Evolutionary conservation across 2,888 invertebrate genomes (phyloP).

Genomic region (Sarcophaga caerulescens): DNA sequence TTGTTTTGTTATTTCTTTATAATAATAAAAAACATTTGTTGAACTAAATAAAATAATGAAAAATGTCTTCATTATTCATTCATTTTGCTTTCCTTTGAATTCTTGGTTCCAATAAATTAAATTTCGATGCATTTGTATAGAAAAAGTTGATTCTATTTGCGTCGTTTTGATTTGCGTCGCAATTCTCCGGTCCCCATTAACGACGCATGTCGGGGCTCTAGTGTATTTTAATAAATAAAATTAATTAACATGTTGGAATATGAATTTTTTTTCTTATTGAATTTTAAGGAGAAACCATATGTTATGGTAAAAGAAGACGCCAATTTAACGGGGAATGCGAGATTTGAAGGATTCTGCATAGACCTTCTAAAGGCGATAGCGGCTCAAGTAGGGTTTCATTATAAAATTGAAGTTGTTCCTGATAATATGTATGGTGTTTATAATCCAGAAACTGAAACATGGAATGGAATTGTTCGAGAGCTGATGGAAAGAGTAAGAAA

Average conservation of each 20-base stretch:
- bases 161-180: no score
- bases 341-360: constrained; percentile 95
- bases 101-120: no score
- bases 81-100: no score
- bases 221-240: not conserved
- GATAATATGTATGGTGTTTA: constrained; percentile 95
- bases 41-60: no score
- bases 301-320: constrained; percentile 93
- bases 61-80: no score
- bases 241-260: not conserved
- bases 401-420: constrained; percentile 90
- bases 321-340: constrained; percentile 92
- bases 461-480: constrained; percentile 95
- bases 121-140: no score
- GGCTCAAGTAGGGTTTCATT: constrained; percentile 92
- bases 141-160: no score
- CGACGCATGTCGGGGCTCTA: no score
- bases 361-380: constrained; percentile 93
- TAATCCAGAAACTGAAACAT: constrained; percentile 92
- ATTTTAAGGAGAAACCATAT: constrained; percentile 91
- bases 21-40: no score
- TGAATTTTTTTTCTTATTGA: constrained; percentile 1
- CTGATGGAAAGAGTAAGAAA: constrained; percentile 90
- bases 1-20: no score
- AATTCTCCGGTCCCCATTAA: no score